Conservation (phyloP, 2,113 vertebrate species). For the Dascyllus trimaculatus region DNA sequence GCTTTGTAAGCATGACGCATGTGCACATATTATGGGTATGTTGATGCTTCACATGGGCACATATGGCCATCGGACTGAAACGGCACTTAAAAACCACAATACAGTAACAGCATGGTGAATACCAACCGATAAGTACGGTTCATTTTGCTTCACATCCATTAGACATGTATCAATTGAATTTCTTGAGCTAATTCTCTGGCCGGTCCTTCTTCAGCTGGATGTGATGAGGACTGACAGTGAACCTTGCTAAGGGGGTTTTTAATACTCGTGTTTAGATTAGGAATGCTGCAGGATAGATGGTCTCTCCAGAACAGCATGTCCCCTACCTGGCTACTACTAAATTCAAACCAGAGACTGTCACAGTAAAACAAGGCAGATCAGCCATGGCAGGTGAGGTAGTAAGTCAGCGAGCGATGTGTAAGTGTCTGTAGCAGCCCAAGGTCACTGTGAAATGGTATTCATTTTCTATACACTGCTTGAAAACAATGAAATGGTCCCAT, state of each 20-base stretch:
- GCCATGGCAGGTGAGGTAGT: conserved; percentile 32
- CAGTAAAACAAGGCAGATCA: conserved; percentile 34
- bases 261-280: conserved; percentile 69
- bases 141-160: conserved; percentile 4
- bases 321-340: conserved; percentile 17
- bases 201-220: conserved; percentile 29
- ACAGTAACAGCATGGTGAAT: neutral
- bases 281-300: conserved; percentile 49
- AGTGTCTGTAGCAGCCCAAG: conserved; percentile 32
- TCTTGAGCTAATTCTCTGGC: conserved; percentile 34
- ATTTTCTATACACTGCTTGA: conserved; percentile 34
- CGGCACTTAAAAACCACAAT: neutral
- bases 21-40: conserved; percentile 15
- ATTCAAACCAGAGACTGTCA: conserved; percentile 31
- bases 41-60: conserved; percentile 1
- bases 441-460: conserved; percentile 33
- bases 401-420: conserved; percentile 27
- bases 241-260: conserved; percentile 70
- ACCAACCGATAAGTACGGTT: neutral
- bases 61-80: neutral
- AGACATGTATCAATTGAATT: conserved; percentile 44
- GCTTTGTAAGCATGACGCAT: conserved; percentile 57
- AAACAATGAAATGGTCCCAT: conserved; percentile 39
- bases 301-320: conserved; percentile 19
- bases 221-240: conserved; percentile 76